Conservation (phyloP, 2,113 vertebrate genomes). For the Dicerorhinus sumatrensis region DNA sequence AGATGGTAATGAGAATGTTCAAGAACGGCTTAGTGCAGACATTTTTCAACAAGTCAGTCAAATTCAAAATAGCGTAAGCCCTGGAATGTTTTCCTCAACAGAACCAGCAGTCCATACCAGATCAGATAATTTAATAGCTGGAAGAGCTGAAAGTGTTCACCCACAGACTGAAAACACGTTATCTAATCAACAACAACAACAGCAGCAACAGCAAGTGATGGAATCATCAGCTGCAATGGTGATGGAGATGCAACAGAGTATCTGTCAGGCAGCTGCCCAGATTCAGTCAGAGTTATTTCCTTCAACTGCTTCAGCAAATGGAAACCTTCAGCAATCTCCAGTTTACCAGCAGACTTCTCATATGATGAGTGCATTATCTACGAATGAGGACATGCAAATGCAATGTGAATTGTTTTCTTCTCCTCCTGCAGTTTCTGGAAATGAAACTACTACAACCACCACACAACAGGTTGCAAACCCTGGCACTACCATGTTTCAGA, state of each 20-base stretch:
- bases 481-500: constrained; percentile 88
- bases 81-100: constrained; percentile 88
- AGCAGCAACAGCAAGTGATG: constrained; percentile 91
- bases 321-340: constrained; percentile 88
- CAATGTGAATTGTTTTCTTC: constrained; percentile 94
- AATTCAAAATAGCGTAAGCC: constrained; percentile 86
- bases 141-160: constrained; percentile 87
- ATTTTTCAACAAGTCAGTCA: constrained; percentile 92
- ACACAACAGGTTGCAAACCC: constrained; percentile 90
- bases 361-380: constrained; percentile 86
- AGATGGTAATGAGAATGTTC: constrained; percentile 87
- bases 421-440: constrained; percentile 87
- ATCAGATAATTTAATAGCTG: constrained; percentile 87
- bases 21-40: constrained; percentile 90
- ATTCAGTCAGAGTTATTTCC: constrained; percentile 93
- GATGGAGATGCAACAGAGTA: constrained; percentile 90
- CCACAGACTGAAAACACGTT: constrained; percentile 90
- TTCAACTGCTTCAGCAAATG: constrained; percentile 86
- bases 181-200: constrained; percentile 92
- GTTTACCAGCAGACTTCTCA: constrained; percentile 89
- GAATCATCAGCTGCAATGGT: constrained; percentile 91
- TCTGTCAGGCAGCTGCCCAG: constrained; percentile 89
- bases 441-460: constrained; percentile 85
- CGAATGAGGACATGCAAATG: constrained; percentile 92
- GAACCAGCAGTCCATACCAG: constrained; percentile 87